Conservation (phyloP, 2,888 invertebrate species). For the Atrina japonica region DNA sequence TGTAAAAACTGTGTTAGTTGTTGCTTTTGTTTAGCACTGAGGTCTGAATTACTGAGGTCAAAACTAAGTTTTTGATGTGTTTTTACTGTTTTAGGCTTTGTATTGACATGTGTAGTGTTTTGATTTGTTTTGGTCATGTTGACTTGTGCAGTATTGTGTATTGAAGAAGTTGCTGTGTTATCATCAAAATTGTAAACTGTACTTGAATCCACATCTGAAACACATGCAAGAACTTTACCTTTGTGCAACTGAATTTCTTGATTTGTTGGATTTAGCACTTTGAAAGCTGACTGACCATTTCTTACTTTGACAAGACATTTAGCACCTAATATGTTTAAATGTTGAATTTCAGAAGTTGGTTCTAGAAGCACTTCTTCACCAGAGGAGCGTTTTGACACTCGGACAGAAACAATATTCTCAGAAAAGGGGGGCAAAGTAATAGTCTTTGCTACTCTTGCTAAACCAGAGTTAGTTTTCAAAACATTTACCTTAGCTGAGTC, state of each 20-base stretch:
- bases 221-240: not conserved
- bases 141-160: not conserved
- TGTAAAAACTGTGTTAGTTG: not conserved
- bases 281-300: not conserved
- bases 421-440: too few relatives aligned
- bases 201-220: not conserved
- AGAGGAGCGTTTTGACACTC: too few relatives aligned
- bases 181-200: too few relatives aligned
- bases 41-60: slow-evolving; percentile 1
- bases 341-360: not conserved
- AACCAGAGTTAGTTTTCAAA: too few relatives aligned
- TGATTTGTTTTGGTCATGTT: not conserved
- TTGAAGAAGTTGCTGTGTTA: not conserved
- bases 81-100: too few relatives aligned
- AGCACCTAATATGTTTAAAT: not conserved
- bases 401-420: too few relatives aligned
- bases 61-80: not conserved
- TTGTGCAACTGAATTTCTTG: not conserved
- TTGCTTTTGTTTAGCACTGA: not conserved
- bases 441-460: too few relatives aligned
- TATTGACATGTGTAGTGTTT: too few relatives aligned
- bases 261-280: not conserved
- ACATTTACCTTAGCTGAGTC: too few relatives aligned
- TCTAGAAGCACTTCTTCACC: too few relatives aligned
- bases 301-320: not conserved